A percentile compares a stretch with the other conserved stretches of the same genome.
These are phyloP conservation scores for Panopea generosa DNA, from an alignment of 2,888 invertebrate species.

Conservation along the genomic window DNA sequence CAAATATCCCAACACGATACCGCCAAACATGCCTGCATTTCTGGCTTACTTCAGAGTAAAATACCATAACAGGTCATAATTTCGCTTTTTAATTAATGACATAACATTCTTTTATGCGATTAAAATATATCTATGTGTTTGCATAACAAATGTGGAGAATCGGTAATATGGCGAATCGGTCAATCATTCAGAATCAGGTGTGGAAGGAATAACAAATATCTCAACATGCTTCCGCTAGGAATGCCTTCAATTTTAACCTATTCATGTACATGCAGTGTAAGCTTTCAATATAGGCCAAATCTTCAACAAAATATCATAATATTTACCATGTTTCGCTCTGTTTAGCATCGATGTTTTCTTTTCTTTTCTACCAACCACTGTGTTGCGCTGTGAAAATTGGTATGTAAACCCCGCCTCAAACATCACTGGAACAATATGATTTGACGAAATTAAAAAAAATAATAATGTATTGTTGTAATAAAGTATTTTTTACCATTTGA, in stretches of 20 bases:
- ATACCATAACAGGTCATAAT: slow-evolving; percentile 6
- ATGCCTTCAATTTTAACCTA: slow-evolving; percentile 1
- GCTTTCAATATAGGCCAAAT: slow-evolving; percentile 1
- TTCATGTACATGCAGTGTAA: not conserved
- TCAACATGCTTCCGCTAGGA: slow-evolving; percentile 3
- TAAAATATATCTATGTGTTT: slow-evolving; percentile 3
- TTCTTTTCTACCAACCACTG: slow-evolving; percentile 2
- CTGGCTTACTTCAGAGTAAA: slow-evolving; percentile 7
- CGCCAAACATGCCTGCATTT: slow-evolving; percentile 1
- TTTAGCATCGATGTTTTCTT: slow-evolving; percentile 2
- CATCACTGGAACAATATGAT: slow-evolving; percentile 1
- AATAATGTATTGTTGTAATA: too few relatives aligned
- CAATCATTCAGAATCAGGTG: not conserved
- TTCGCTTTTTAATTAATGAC: slow-evolving; percentile 1
- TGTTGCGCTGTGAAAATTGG: not conserved
- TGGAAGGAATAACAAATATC: slow-evolving; percentile 1
- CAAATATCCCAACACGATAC: not conserved
- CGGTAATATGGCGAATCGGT: slow-evolving; percentile 3
- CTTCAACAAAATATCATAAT: slow-evolving; percentile 3
- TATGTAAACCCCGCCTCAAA: slow-evolving; percentile 1
- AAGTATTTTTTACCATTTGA: slow-evolving; percentile 1
- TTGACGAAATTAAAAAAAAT: not conserved
- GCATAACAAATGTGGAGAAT: slow-evolving; percentile 2
- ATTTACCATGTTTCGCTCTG: slow-evolving; percentile 3
- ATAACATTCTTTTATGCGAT: slow-evolving; percentile 1